phyloP scores from a whole-genome alignment of 2,888 invertebrate species.

The Eucera pruinosa region DNA sequence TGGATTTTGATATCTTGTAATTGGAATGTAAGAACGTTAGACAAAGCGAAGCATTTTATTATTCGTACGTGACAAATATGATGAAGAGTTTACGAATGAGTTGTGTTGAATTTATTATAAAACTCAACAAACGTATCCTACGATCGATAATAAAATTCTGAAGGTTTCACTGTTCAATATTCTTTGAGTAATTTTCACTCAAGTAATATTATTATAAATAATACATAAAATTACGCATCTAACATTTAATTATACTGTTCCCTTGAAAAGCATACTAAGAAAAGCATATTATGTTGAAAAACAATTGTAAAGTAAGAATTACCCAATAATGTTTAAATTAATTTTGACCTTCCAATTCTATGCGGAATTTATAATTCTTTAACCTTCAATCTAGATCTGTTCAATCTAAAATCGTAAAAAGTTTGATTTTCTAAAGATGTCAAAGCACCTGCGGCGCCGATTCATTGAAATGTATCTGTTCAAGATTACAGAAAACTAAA shows the following conservation, averaged over 20 bases:
- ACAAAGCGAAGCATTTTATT: background rate
- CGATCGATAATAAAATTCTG: background rate
- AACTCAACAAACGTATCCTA: background rate
- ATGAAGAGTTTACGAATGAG: background rate
- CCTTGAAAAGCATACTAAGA: background rate
- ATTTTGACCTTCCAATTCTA: too few relatives aligned
- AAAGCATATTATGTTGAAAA: background rate
- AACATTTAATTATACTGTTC: background rate
- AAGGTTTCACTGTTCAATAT: background rate
- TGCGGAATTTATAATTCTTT: too few relatives aligned
- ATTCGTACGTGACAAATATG: conserved; percentile 6
- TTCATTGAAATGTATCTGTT: too few relatives aligned
- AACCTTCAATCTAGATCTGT: too few relatives aligned
- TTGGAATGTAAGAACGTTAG: background rate
- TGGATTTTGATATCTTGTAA: background rate
- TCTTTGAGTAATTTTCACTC: background rate
- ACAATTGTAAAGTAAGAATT: background rate
- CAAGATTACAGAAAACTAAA: too few relatives aligned
- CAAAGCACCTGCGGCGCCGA: too few relatives aligned
- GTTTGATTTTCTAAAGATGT: too few relatives aligned
- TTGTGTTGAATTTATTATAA: too few relatives aligned
- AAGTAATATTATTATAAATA: background rate
- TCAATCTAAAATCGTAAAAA: too few relatives aligned
- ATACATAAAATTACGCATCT: background rate
- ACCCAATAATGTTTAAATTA: too few relatives aligned